phyloP scores from a whole-genome alignment of 1,140 invertebrate species.

The Battus philenor region DNA sequence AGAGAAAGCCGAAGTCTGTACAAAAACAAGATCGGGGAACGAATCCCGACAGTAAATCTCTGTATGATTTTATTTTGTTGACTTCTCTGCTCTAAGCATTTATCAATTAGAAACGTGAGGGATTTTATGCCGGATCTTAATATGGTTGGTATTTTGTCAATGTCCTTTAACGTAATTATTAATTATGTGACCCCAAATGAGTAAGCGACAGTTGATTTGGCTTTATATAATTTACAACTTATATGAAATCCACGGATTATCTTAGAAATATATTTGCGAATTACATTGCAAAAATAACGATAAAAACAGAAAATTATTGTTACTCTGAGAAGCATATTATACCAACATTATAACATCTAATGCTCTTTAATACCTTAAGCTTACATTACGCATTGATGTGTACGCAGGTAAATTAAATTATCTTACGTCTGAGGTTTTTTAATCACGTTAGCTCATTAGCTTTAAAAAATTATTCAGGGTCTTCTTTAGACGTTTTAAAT shows the following conservation, averaged over 20 bases:
- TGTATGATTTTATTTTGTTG: constrained; percentile 25
- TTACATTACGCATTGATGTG: constrained; percentile 10
- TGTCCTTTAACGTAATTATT: constrained; percentile 9
- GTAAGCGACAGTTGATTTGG: no score
- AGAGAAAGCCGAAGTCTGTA: constrained; percentile 37
- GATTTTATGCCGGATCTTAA: neutral
- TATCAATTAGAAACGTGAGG: constrained; percentile 16
- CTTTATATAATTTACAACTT: no score
- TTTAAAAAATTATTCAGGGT: constrained; percentile 13
- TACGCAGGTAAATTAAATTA: constrained; percentile 9
- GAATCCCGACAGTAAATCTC: constrained; percentile 31
- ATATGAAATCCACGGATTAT: no score
- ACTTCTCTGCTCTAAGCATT: constrained; percentile 11
- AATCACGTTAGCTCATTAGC: constrained; percentile 14
- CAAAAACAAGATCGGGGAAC: constrained; percentile 31
- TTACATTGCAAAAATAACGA: no score
- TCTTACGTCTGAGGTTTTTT: constrained; percentile 10
- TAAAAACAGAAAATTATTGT: no score
- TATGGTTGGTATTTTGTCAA: constrained; percentile 3
- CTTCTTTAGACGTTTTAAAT: constrained; percentile 7
- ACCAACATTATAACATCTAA: constrained; percentile 8
- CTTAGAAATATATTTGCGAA: no score
- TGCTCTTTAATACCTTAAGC: constrained; percentile 11
- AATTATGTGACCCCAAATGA: no score
- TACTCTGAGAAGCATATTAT: no score